Percentiles rank a stretch among this genome's conserved stretches.
phyloP scores from a whole-genome alignment of 2,888 invertebrate genomes.

The Dryobotodes eremita region DNA sequence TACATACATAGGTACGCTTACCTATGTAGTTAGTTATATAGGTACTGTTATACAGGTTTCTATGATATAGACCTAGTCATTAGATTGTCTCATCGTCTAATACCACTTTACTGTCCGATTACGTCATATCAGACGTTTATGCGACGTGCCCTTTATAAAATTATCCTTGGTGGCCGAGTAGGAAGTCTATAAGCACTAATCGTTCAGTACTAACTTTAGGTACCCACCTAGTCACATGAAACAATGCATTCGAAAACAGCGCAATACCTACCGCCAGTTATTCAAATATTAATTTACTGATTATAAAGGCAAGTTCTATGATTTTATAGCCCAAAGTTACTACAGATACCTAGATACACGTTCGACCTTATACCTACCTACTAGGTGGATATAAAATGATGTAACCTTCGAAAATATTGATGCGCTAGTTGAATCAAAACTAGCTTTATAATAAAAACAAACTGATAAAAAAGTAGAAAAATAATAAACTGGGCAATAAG shows the following conservation, averaged over 20 bases:
- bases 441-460: slow-evolving; percentile 9
- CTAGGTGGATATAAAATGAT: too few species aligned
- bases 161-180: slow-evolving; percentile 35
- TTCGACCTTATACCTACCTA: too few species aligned
- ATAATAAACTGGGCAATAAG: neutral
- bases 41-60: neutral
- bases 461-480: slow-evolving; percentile 6
- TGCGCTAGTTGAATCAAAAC: neutral
- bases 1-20: neutral
- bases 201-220: neutral
- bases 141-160: slow-evolving; percentile 46
- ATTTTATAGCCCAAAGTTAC: neutral
- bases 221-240: slow-evolving; percentile 6
- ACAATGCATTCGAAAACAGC: slow-evolving; percentile 7
- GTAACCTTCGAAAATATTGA: neutral
- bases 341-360: neutral
- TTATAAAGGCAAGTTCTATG: neutral
- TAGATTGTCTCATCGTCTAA: slow-evolving; percentile 37
- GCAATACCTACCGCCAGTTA: neutral
- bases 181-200: slow-evolving; percentile 39
- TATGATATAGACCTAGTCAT: slow-evolving; percentile 17
- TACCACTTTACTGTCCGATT: slow-evolving; percentile 24
- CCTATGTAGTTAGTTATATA: neutral
- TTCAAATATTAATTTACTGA: slow-evolving; percentile 3
- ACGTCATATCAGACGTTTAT: slow-evolving; percentile 42